Evolutionary conservation across 2,797 vertebrate species (phyloP).

Genomic region (Anniella stebbinsi): DNA sequence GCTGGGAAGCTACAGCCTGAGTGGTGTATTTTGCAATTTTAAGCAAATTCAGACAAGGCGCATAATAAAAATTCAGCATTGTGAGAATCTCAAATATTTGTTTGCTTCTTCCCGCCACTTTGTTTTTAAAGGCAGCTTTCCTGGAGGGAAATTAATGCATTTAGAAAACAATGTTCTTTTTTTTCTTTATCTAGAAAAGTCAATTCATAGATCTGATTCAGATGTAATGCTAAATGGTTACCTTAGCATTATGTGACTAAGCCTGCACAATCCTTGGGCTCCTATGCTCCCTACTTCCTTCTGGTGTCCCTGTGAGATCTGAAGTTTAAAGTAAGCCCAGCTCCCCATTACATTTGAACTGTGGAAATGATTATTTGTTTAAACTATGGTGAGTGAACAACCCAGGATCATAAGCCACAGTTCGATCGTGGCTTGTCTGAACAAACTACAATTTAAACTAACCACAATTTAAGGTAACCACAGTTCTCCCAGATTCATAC

Average conservation of each 20-base stretch:
- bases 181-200: background rate
- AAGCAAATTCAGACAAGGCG: background rate
- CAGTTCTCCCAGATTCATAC: background rate
- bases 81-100: background rate
- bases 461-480: background rate
- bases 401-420: background rate
- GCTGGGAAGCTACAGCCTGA: background rate
- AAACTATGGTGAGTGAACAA: background rate
- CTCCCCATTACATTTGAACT: background rate
- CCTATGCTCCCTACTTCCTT: background rate
- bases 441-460: background rate
- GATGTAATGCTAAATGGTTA: background rate
- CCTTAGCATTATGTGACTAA: background rate
- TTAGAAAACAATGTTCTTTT: background rate
- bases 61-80: background rate
- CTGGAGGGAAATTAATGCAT: too few relatives aligned
- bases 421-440: background rate
- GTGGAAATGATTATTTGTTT: background rate
- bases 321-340: background rate
- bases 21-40: background rate
- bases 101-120: background rate
- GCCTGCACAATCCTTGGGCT: background rate
- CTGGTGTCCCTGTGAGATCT: background rate
- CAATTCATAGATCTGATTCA: background rate
- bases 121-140: background rate